These are phyloP conservation scores for Bufo bufo DNA, from an alignment of 2,113 vertebrate species.

Conservation along the genomic window DNA sequence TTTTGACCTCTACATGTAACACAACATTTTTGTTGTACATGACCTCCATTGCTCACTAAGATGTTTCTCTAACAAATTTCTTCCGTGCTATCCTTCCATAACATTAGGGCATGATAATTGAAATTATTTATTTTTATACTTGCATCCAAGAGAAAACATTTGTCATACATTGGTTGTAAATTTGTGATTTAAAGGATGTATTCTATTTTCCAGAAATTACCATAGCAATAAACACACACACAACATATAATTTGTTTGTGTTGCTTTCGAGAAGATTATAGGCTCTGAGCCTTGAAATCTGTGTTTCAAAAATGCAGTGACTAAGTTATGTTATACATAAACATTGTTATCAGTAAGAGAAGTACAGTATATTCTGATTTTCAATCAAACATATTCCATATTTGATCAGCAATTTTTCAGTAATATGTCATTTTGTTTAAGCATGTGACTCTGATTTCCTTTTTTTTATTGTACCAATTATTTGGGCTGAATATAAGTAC, in stretches of 20 bases:
- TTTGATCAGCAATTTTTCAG: neutral
- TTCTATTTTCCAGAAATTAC: neutral
- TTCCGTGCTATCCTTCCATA: neutral
- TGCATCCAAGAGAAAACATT: neutral
- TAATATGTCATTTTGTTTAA: neutral
- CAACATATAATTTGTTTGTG: constrained; percentile 38
- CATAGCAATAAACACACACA: neutral
- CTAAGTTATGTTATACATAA: neutral
- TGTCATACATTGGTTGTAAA: neutral
- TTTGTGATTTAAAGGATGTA: neutral
- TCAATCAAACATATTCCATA: neutral
- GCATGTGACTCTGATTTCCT: neutral
- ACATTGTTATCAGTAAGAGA: neutral
- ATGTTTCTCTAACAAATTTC: neutral
- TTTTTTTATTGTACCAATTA: neutral
- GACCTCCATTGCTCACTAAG: neutral
- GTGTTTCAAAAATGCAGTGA: neutral
- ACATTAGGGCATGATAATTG: neutral
- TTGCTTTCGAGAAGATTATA: constrained; percentile 30
- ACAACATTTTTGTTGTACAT: neutral
- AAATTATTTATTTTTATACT: neutral
- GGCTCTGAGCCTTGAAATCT: constrained; percentile 21
- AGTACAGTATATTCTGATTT: neutral
- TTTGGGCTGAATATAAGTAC: neutral
- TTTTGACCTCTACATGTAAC: no score